Conservation (phyloP, 2,797 vertebrate species). For the Crocodylus rhombifer region DNA sequence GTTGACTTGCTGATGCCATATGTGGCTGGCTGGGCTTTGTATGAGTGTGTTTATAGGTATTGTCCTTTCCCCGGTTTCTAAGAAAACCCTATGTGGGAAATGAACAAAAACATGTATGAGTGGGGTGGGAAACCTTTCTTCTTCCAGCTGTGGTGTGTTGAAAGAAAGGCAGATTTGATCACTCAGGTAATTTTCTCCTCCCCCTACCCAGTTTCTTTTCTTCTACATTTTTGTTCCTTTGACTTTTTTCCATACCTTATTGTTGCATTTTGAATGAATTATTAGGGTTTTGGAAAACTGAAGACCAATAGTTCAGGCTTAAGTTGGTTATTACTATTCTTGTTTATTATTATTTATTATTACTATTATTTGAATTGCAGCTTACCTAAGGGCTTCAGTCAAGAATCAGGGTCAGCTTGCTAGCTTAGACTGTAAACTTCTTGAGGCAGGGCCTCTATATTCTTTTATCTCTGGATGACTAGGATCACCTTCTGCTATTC, state of each 20-base stretch:
- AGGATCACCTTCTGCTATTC: background rate
- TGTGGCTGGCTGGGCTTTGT: background rate
- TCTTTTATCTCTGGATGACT: background rate
- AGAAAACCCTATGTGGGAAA: background rate
- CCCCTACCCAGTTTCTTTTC: background rate
- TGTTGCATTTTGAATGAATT: background rate
- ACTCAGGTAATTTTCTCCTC: background rate
- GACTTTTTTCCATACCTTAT: background rate
- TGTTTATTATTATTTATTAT: background rate
- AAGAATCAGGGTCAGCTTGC: background rate
- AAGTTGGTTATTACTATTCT: background rate
- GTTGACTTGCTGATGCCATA: background rate
- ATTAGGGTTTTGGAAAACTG: background rate
- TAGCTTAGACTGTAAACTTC: background rate
- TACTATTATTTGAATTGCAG: background rate
- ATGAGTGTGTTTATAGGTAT: background rate
- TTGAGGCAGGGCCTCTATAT: background rate
- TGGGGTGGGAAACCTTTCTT: background rate
- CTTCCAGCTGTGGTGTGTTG: background rate
- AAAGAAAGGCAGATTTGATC: background rate
- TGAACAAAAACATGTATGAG: background rate
- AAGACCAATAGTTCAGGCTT: background rate
- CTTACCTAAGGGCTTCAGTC: background rate
- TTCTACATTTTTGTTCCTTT: background rate
- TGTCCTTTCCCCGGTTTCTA: background rate